These are phyloP conservation scores for Morone saxatilis DNA, from an alignment of 2,113 vertebrate genomes.

Conservation along the genomic window DNA sequence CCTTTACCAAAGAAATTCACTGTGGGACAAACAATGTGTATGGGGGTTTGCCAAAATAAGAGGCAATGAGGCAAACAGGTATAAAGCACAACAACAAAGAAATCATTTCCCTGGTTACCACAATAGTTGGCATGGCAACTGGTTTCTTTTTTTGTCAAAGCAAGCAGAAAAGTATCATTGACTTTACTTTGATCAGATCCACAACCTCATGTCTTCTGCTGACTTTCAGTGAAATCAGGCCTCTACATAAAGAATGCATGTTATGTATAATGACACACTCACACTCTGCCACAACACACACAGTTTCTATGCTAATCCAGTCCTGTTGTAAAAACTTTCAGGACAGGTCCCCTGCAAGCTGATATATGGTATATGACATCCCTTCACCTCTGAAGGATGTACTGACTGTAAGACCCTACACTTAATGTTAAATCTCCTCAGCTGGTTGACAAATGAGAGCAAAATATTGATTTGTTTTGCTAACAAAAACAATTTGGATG, in stretches of 20 bases:
- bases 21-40: neutral
- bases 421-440: no score
- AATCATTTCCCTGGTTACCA: neutral
- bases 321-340: neutral
- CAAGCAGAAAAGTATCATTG: constrained; percentile 10
- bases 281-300: neutral
- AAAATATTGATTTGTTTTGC: neutral
- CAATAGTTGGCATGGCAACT: constrained; percentile 23
- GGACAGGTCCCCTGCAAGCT: neutral
- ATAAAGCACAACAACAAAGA: neutral
- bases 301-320: neutral
- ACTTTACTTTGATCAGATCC: constrained; percentile 21
- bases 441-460: neutral
- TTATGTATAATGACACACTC: neutral
- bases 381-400: neutral
- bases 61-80: neutral
- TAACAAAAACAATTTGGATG: neutral
- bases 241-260: neutral
- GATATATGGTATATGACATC: neutral
- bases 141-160: constrained; percentile 3
- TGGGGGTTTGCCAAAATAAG: neutral
- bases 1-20: neutral
- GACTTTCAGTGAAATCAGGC: neutral
- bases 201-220: constrained; percentile 4
- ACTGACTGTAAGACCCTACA: neutral